phyloP scores from a whole-genome alignment of 2,888 invertebrate genomes.

The Nipponacmea schrenckii region DNA sequence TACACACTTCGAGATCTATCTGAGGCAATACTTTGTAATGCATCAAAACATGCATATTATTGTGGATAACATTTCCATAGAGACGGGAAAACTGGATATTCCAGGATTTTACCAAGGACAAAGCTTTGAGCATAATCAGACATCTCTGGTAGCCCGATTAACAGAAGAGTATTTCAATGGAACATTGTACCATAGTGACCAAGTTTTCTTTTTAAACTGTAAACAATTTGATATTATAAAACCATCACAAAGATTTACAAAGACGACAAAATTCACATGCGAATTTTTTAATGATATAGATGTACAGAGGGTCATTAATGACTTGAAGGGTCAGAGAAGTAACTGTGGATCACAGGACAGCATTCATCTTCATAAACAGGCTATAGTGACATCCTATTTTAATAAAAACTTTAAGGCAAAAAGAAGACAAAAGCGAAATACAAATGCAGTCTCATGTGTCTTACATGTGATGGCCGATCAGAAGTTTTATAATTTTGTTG shows the following conservation, averaged over 20 bases:
- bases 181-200: background rate
- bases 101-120: background rate
- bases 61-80: background rate
- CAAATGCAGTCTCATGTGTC: constrained; percentile 32
- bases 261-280: background rate
- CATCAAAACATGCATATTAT: background rate
- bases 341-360: background rate
- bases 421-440: background rate
- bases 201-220: background rate
- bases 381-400: background rate
- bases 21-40: background rate
- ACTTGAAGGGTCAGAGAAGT: background rate
- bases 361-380: background rate
- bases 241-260: background rate
- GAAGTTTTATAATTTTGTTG: constrained; percentile 48
- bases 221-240: background rate
- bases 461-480: constrained; percentile 61
- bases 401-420: background rate
- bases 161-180: background rate
- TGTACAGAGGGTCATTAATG: background rate
- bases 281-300: background rate
- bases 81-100: background rate
- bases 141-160: background rate
- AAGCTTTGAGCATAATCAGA: background rate
- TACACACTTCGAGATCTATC: background rate